Conservation (phyloP, 2,113 vertebrate species). For the Rhinoptilus africanus region DNA sequence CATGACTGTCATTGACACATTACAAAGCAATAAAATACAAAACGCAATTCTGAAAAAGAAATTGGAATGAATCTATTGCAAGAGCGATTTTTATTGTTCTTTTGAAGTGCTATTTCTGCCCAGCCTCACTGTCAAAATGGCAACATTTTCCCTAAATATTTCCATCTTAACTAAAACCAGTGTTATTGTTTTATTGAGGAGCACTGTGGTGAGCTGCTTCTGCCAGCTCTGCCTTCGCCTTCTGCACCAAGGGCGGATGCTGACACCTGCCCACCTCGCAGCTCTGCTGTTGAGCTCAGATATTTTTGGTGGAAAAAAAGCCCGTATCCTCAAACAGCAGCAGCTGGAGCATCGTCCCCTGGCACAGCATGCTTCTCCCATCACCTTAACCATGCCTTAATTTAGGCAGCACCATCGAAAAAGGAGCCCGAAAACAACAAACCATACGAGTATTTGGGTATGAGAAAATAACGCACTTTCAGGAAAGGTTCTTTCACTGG, state of each 20-base stretch:
- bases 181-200: not conserved
- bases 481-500: not conserved
- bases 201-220: not conserved
- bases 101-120: not conserved
- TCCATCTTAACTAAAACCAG: conserved; percentile 40
- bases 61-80: conserved; percentile 51
- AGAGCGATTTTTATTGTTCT: conserved; percentile 47
- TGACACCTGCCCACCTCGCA: not conserved
- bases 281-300: not conserved
- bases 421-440: not conserved
- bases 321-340: not conserved
- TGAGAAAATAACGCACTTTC: not conserved
- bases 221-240: not conserved
- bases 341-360: rapidly evolving
- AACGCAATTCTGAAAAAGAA: conserved; percentile 42
- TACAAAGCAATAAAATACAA: conserved; percentile 60
- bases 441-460: rapidly evolving
- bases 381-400: not conserved
- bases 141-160: conserved; percentile 11
- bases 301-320: not conserved
- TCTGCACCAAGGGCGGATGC: rapidly evolving
- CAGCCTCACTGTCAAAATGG: not conserved
- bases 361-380: rapidly evolving
- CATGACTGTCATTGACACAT: conserved; percentile 44
- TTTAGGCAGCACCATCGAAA: rapidly evolving